phyloP scores from a whole-genome alignment of 1,140 invertebrate species.

The Drosophila tropicalis region DNA sequence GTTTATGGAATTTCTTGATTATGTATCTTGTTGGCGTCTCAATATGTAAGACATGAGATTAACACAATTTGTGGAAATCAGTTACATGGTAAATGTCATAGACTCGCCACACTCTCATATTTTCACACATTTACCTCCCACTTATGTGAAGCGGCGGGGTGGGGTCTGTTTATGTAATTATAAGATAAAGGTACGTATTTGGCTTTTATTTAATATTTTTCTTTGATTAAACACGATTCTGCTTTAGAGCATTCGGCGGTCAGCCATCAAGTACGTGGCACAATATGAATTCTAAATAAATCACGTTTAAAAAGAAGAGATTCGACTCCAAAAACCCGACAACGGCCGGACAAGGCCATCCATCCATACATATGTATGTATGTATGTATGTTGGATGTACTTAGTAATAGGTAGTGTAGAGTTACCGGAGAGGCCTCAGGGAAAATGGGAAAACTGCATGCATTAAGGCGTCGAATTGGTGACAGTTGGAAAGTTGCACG shows the following conservation, averaged over 20 bases:
- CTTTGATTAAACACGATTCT: conserved; percentile 71
- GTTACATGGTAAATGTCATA: not conserved
- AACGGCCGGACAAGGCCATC: conserved; percentile 56
- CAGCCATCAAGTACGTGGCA: conserved; percentile 57
- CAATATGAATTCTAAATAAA: conserved; percentile 53
- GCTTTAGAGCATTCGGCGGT: conserved; percentile 24
- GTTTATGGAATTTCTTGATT: not conserved
- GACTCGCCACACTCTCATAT: too few species aligned
- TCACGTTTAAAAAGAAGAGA: conserved; percentile 54
- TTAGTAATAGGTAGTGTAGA: not conserved
- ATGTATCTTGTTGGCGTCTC: not conserved
- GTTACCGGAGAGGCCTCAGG: not conserved
- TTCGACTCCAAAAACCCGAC: conserved; percentile 27
- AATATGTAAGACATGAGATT: conserved; percentile 11
- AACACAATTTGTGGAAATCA: not conserved
- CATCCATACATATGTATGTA: conserved; percentile 12
- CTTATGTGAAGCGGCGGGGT: not conserved
- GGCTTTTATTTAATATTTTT: conserved; percentile 31
- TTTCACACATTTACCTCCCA: conserved; percentile 16
- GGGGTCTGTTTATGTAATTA: not conserved
- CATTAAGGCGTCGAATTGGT: conserved; percentile 28
- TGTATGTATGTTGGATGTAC: too few species aligned
- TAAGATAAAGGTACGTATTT: not conserved
- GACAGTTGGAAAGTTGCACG: conserved; percentile 56
- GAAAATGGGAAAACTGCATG: conserved; percentile 1